Conservation (phyloP, 2,113 vertebrate species). For the Polyodon spathula region DNA sequence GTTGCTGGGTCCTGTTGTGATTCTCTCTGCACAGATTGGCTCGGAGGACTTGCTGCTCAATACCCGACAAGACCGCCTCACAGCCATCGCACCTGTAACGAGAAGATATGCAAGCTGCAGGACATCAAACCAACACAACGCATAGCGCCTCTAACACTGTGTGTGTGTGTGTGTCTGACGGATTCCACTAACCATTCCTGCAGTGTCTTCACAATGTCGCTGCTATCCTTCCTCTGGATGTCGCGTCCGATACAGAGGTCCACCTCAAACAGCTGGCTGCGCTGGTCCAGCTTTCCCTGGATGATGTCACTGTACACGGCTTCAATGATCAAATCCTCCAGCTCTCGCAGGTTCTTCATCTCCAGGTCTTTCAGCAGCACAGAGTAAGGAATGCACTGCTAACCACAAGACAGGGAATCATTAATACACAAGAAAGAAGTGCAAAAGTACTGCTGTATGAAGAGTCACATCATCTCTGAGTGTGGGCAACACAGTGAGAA, state of each 20-base stretch:
- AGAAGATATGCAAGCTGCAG: background rate
- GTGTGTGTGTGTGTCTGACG: constrained; percentile 22
- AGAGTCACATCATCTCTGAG: too few species aligned
- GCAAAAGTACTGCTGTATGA: background rate
- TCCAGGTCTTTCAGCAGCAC: constrained; percentile 93
- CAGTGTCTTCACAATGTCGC: constrained; percentile 63
- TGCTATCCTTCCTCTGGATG: constrained; percentile 62
- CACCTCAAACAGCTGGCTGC: constrained; percentile 90
- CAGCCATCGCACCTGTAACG: constrained; percentile 67
- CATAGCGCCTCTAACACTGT: constrained; percentile 50
- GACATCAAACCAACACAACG: background rate
- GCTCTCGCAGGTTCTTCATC: constrained; percentile 90
- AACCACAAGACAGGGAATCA: constrained; percentile 22
- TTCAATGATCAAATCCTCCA: constrained; percentile 96
- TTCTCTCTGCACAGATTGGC: constrained; percentile 66
- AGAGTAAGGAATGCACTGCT: constrained; percentile 84
- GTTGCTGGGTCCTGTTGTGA: constrained; percentile 61
- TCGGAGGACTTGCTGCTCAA: constrained; percentile 68
- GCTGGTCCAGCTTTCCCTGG: constrained; percentile 94
- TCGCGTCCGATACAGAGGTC: constrained; percentile 73
- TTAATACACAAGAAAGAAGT: constrained; percentile 15
- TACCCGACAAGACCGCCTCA: constrained; percentile 61
- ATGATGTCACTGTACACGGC: constrained; percentile 98
- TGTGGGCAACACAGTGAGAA: too few species aligned
- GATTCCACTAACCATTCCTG: constrained; percentile 61